Evolutionary conservation across 92 coral and sea anemone genomes (phyloP), one percentile per base, ranked within the genome.

Genomic region (Heliopora coerulea): DNA sequence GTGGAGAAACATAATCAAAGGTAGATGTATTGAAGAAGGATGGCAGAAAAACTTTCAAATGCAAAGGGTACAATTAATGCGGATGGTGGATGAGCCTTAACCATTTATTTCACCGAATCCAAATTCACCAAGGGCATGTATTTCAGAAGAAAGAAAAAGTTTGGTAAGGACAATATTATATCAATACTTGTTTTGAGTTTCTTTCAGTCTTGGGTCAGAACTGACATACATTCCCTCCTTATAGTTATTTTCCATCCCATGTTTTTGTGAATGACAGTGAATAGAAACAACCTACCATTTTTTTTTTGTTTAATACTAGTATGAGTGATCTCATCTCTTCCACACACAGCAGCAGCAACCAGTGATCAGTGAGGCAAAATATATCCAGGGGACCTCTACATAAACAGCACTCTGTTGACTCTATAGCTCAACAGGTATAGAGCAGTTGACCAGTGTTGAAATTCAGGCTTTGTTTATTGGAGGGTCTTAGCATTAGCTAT

Each of bases 41-140:
- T 78, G 82, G 82, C 68, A 65, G 24, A 78, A 78, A 41, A 78
- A 49, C 19, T 78, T 63, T 59, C 62, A 67, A 49, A 73, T 80
- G 79, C 34, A 17, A 41, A 63, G 46, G 75, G 49, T 14, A 12
- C 23, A 27, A 2, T 76, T 76, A 41, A 61, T 41, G 62, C 33
- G 19, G 75, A 67, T 82, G 24, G 85, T 74, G 14, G 85, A 74
- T 6, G 81, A 82, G 50, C 82, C 62, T n/a, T 67, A 54, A 49
- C 85, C 85, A 59, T 73, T 57, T 49, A 72, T 80, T 25, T 19
- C 79, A 25, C 79, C 79, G 1, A 13, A 25, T 29, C 68, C 79
- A 23, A 27, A 62, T 48, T 68, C 78, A 0, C 79, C 83, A 32
- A 66, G 83, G 19, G 37, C 83, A 21, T 52, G 79, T 24, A 68